A percentile compares a stretch with the other conserved stretches of the same genome.
Conservation (phyloP, 1,140 invertebrate genomes). For the Drosophila burlai region DNA sequence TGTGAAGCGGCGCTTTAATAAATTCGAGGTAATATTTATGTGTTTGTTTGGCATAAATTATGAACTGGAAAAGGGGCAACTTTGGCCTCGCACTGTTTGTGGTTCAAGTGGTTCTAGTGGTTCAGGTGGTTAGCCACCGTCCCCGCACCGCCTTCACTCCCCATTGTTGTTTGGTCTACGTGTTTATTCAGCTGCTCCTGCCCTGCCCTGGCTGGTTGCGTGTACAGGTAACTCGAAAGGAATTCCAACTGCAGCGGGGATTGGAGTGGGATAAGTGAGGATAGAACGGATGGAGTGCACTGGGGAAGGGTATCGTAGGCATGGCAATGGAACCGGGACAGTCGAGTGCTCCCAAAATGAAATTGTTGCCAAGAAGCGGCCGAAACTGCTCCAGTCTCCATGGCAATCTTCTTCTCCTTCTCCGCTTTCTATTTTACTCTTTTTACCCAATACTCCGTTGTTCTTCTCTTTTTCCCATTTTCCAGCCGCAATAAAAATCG, state of each 20-base stretch:
- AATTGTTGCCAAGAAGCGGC: constrained; percentile 70
- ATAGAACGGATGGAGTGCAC: constrained; percentile 13
- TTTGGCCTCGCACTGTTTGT: constrained; percentile 58
- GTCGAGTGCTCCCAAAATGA: constrained; percentile 67
- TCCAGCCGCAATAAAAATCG: constrained; percentile 74
- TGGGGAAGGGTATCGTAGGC: constrained; percentile 25
- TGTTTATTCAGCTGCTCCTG: constrained; percentile 40
- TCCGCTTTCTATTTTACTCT: constrained; percentile 2
- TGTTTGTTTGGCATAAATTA: constrained; percentile 59
- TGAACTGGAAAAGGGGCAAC: constrained; percentile 38
- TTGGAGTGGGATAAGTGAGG: constrained; percentile 21
- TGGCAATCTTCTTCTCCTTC: constrained; percentile 16
- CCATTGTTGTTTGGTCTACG: constrained; percentile 35
- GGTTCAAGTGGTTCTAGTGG: constrained; percentile 74
- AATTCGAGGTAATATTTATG: constrained; percentile 64
- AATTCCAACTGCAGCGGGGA: constrained; percentile 57
- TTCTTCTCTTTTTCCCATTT: constrained; percentile 22
- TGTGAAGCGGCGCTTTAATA: constrained; percentile 48
- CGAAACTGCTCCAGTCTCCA: constrained; percentile 22
- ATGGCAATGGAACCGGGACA: constrained; percentile 41
- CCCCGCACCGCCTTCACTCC: constrained; percentile 15
- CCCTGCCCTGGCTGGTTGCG: constrained; percentile 23
- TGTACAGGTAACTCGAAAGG: constrained; percentile 46
- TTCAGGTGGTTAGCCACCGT: constrained; percentile 46
- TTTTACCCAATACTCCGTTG: not conserved